A percentile compares a stretch with the other conserved stretches of the same genome.
Evolutionary conservation across 2,113 vertebrate species (phyloP).

Genomic region (Amazona guildingii): DNA sequence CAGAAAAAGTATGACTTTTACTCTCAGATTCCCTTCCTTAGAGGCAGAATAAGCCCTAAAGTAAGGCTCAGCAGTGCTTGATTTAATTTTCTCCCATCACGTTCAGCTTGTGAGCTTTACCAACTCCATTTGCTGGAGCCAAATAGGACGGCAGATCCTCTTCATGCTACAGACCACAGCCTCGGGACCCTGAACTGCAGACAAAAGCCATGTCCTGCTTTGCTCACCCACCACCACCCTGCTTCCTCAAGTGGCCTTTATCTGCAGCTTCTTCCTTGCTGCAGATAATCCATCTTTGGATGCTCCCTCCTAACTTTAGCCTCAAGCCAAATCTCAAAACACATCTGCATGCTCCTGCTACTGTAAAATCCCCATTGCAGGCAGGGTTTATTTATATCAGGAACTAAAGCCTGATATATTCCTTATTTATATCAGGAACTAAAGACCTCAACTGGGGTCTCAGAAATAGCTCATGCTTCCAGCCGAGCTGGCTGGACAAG

Average conservation of each 20-base stretch:
- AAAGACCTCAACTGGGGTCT: background rate
- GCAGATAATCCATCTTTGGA: background rate
- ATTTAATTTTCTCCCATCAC: background rate
- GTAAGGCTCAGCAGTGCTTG: background rate
- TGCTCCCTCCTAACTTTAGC: background rate
- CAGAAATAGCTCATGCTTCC: background rate
- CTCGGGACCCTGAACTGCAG: background rate
- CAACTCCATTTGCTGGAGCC: background rate
- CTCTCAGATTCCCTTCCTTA: background rate
- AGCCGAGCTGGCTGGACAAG: background rate
- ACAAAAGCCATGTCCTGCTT: background rate
- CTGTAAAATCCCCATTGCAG: background rate
- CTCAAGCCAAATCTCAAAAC: background rate
- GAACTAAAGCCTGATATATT: background rate
- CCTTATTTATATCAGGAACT: background rate
- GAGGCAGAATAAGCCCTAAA: background rate
- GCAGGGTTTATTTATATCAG: background rate
- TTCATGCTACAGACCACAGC: background rate
- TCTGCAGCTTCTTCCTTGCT: background rate
- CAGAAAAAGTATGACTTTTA: background rate
- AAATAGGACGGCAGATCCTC: background rate
- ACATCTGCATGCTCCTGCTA: background rate
- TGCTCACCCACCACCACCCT: background rate
- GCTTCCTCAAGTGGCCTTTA: background rate
- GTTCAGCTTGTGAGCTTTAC: background rate